Base-by-base conservation (phyloP, 2,797 vertebrate genomes). In the Chloroceryle inda region DNA sequence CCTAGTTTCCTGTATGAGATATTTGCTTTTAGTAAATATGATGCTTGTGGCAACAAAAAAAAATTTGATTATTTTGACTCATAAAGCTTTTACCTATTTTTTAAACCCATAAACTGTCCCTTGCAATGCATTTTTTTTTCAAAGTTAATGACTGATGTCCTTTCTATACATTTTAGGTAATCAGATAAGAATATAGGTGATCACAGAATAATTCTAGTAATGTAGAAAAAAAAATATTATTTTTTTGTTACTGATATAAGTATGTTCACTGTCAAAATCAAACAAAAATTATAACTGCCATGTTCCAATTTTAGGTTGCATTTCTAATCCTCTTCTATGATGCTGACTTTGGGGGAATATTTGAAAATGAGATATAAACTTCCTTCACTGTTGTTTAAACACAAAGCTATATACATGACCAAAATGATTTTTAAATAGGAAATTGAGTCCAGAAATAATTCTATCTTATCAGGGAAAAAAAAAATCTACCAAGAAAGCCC, bases 1-100 rank as follows among this genome's bases (percentile, higher is more conserved):
- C 96, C 94, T 61, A 42, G 82, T 77, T 97, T 97, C 95, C 96
- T 97, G 95, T 96, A 97, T 98, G 92, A 98, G 95, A 97, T 95
- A 97, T 96, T 97, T 97, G 93, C 91, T 97, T 98, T 98, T 96
- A 98, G 96, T 97, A 98, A 98, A 97, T 98, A 96, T 22, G 73
- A 94, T 90, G 97, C 97, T 97, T 96, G 91, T 93, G 97, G 98
- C 92, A 94, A 97, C 59, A 80, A 84, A 96, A 96, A 96, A 12
- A 13, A 56, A 96, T 97, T 97, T 96, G 85, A 97, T 97, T 97
- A 84, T 92, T 97, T 96, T 91, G 85, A 96, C 89, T 96, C 92
- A 95, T 90, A 98, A 97, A 97, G 83, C 91, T 98, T 97, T 97
- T 96, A 92, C 96, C 96, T 98, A 95, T 31, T 96, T 97, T 97